A percentile compares a stretch with the other conserved stretches of the same genome.
These are phyloP conservation scores for Plagodis pulveraria DNA, from an alignment of 2,888 invertebrate genomes.

Conservation along the genomic window DNA sequence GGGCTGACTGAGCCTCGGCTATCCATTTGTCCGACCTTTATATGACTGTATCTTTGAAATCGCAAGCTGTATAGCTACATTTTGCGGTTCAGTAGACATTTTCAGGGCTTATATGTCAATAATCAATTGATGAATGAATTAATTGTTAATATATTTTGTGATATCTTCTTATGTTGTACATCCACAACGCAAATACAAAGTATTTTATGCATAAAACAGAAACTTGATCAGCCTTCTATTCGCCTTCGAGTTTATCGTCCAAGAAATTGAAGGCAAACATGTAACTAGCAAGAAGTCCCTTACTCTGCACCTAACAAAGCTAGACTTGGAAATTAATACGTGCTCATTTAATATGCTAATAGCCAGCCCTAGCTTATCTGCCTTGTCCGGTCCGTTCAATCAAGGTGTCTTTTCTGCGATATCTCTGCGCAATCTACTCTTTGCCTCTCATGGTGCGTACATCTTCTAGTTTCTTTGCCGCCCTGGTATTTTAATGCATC, in stretches of 20 bases:
- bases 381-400: constrained; percentile 80
- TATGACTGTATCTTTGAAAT: too few relatives aligned
- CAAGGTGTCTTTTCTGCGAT: constrained; percentile 79
- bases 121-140: too few relatives aligned
- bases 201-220: neutral
- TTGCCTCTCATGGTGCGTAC: constrained; percentile 9
- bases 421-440: constrained; percentile 65
- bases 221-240: constrained; percentile 9
- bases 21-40: too few relatives aligned
- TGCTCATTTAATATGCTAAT: constrained; percentile 82
- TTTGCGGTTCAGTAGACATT: too few relatives aligned
- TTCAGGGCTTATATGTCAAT: too few relatives aligned
- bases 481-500: constrained; percentile 73
- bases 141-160: too few relatives aligned
- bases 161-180: too few relatives aligned
- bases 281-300: constrained; percentile 26
- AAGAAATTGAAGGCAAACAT: constrained; percentile 22
- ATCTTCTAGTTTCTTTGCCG: constrained; percentile 69
- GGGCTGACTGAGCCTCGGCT: too few relatives aligned
- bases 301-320: constrained; percentile 38
- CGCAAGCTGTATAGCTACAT: too few relatives aligned
- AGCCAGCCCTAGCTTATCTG: constrained; percentile 67
- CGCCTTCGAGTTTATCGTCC: constrained; percentile 7
- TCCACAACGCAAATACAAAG: too few relatives aligned
- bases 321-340: constrained; percentile 73